These are phyloP conservation scores for Thecophora atra DNA, from an alignment of 2,888 invertebrate genomes.

Conservation along the genomic window DNA sequence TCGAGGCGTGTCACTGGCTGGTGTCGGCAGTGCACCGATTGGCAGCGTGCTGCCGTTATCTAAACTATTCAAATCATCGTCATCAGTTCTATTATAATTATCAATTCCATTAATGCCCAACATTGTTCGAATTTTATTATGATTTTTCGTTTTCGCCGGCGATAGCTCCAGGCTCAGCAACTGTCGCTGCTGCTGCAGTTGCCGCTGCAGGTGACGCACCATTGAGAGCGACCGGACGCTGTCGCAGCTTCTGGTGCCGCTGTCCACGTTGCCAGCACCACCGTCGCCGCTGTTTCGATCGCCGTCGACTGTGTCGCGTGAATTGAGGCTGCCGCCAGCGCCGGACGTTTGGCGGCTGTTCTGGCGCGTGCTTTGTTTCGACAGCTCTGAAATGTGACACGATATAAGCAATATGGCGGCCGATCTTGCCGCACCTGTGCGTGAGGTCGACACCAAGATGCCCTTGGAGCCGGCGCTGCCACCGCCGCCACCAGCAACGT, in stretches of 20 bases:
- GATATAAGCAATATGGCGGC: constrained; percentile 95
- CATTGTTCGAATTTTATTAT: constrained; percentile 65
- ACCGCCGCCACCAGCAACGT: constrained; percentile 67
- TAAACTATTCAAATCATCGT: constrained; percentile 60
- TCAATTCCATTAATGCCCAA: constrained; percentile 65
- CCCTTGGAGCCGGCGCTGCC: constrained; percentile 70
- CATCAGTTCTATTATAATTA: constrained; percentile 55
- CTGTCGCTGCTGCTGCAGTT: constrained; percentile 66
- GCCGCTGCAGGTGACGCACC: constrained; percentile 66
- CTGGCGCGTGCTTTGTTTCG: constrained; percentile 66
- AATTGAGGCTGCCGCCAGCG: constrained; percentile 61
- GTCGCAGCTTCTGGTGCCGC: constrained; percentile 62
- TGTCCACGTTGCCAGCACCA: constrained; percentile 41
- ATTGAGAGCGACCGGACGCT: constrained; percentile 65
- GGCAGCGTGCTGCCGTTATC: constrained; percentile 63
- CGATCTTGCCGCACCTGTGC: constrained; percentile 93
- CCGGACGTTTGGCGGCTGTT: constrained; percentile 62
- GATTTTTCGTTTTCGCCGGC: constrained; percentile 63
- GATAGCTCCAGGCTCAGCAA: constrained; percentile 66
- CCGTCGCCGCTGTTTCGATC: constrained; percentile 40
- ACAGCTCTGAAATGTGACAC: constrained; percentile 77
- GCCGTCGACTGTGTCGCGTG: constrained; percentile 64
- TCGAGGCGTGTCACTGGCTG: constrained; percentile 66
- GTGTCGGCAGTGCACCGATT: constrained; percentile 67
- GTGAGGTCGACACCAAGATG: constrained; percentile 80